Conservation (phyloP, 2,888 invertebrate genomes). For the Macrophya alboannulata region DNA sequence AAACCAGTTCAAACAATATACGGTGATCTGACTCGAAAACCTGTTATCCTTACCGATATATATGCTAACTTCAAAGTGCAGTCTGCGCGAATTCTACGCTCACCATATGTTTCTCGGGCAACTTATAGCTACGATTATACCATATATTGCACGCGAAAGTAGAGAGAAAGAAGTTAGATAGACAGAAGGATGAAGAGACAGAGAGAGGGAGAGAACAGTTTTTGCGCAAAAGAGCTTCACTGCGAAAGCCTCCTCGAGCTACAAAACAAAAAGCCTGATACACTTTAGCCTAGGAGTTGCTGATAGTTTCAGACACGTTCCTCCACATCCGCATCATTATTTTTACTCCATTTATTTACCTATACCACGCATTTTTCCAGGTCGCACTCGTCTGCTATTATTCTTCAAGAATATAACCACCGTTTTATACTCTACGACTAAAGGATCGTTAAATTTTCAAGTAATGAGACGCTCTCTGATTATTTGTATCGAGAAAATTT, state of each 20-base stretch:
- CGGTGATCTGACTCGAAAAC: slow-evolving; percentile 21
- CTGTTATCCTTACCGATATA: background rate
- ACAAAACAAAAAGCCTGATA: slow-evolving; percentile 32
- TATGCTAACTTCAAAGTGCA: background rate
- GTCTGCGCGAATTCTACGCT: background rate
- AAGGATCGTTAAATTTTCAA: slow-evolving; percentile 7
- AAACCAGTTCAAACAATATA: slow-evolving; percentile 35
- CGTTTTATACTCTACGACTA: slow-evolving; percentile 1
- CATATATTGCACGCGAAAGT: slow-evolving; percentile 5
- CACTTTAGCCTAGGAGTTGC: slow-evolving; percentile 35
- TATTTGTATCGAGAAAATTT: background rate
- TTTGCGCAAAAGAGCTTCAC: slow-evolving; percentile 19
- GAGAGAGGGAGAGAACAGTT: slow-evolving; percentile 7
- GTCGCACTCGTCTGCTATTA: slow-evolving; percentile 12
- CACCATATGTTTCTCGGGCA: background rate
- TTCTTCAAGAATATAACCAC: slow-evolving; percentile 30
- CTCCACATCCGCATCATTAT: slow-evolving; percentile 31
- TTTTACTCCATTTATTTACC: slow-evolving; percentile 19
- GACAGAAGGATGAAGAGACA: background rate
- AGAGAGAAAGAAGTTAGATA: background rate
- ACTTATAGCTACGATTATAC: background rate
- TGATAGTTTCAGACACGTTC: slow-evolving; percentile 41
- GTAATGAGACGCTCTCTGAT: background rate
- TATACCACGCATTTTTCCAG: slow-evolving; percentile 24
- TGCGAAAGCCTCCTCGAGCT: slow-evolving; percentile 22